Evolutionary conservation across 2,888 invertebrate genomes (phyloP).

Genomic region (Drosophila demipolita): DNA sequence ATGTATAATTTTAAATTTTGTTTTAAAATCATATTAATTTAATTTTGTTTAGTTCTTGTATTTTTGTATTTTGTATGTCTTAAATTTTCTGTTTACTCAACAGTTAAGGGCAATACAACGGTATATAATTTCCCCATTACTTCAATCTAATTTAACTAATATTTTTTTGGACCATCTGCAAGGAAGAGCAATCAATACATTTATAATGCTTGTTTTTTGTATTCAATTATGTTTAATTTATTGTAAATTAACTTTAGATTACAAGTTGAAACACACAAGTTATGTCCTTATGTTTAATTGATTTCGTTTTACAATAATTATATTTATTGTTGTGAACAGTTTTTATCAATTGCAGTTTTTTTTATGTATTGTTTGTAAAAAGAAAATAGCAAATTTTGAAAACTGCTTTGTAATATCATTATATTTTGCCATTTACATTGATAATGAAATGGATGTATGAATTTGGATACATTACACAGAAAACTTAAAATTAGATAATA

Average conservation of each 20-base stretch:
- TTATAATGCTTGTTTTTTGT: slow-evolving; percentile 8
- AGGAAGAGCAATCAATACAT: background rate
- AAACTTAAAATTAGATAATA: slow-evolving; percentile 73
- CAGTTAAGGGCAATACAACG: no score
- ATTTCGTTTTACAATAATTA: slow-evolving; percentile 61
- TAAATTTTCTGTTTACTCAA: background rate
- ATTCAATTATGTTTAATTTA: slow-evolving; percentile 57
- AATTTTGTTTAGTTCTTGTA: no score
- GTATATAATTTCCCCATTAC: background rate
- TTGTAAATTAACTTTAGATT: slow-evolving; percentile 69
- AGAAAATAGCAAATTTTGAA: slow-evolving; percentile 58
- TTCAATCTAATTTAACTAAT: background rate
- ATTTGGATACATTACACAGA: slow-evolving; percentile 49
- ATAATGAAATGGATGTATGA: slow-evolving; percentile 21
- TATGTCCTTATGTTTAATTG: slow-evolving; percentile 70
- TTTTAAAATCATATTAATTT: no score
- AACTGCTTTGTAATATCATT: slow-evolving; percentile 3
- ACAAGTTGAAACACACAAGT: slow-evolving; percentile 64
- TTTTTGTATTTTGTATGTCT: no score
- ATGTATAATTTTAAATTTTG: no score
- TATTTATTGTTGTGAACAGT: slow-evolving; percentile 60
- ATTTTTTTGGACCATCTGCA: background rate
- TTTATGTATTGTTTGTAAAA: slow-evolving; percentile 38
- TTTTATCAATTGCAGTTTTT: slow-evolving; percentile 51
- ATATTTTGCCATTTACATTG: slow-evolving; percentile 22